Percentiles rank a stretch among this genome's conserved stretches.
Evolutionary conservation across 2,888 invertebrate genomes (phyloP).

Genomic region (Tupiocoris notatus): DNA sequence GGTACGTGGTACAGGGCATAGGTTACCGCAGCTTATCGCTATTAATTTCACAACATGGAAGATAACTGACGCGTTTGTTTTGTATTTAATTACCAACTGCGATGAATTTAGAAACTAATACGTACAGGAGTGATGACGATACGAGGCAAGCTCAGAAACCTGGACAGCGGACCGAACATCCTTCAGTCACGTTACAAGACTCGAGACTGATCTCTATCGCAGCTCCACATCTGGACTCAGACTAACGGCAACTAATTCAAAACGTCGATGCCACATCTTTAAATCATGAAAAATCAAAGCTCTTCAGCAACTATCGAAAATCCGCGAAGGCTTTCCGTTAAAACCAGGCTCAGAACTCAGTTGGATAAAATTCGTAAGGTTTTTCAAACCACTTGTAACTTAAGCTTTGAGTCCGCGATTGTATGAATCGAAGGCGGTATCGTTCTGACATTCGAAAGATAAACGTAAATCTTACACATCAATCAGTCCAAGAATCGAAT

Average conservation of each 20-base stretch:
- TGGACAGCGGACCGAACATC: neutral
- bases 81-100: too few species aligned
- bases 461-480: neutral
- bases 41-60: too few species aligned
- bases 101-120: too few species aligned
- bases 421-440: too few species aligned
- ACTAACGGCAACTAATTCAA: neutral
- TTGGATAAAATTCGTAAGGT: neutral
- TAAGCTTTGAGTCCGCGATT: neutral
- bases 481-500: neutral
- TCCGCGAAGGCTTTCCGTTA: neutral
- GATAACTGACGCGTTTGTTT: too few species aligned
- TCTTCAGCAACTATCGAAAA: neutral
- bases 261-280: neutral
- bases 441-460: neutral
- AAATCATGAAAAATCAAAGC: neutral
- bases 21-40: too few species aligned
- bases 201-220: neutral
- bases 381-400: neutral
- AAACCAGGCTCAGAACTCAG: neutral
- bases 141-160: neutral
- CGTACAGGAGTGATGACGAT: neutral
- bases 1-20: too few species aligned
- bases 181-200: neutral
- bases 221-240: neutral